Evolutionary conservation across 2,113 vertebrate genomes (phyloP).

Genomic region (Cnemophilus loriae): DNA sequence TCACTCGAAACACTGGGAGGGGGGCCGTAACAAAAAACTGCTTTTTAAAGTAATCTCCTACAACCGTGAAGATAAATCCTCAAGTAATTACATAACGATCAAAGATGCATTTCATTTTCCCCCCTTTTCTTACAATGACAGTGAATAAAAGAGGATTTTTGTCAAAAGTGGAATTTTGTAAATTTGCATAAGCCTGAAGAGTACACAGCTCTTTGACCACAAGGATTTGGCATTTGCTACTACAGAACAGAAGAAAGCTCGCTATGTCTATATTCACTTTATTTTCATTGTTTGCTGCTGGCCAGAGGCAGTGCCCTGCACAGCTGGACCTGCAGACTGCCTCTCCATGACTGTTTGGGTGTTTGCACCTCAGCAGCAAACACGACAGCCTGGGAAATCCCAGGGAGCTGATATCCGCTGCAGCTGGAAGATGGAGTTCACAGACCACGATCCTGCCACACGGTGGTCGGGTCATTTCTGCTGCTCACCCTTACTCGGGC

Average conservation of each 20-base stretch:
- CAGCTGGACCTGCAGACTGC: background rate
- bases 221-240: background rate
- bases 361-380: background rate
- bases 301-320: background rate
- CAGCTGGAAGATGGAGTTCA: background rate
- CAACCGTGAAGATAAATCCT: background rate
- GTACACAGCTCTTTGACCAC: background rate
- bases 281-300: background rate
- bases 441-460: background rate
- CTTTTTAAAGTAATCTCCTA: background rate
- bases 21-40: fast-evolving
- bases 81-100: background rate
- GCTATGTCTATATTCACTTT: background rate
- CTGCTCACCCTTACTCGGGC: background rate
- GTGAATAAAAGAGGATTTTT: background rate
- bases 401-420: background rate
- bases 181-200: background rate
- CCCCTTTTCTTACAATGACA: background rate
- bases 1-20: background rate
- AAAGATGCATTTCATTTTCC: background rate
- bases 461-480: background rate
- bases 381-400: background rate
- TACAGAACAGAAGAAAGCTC: background rate
- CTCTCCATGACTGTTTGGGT: background rate
- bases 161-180: background rate